phyloP scores from a whole-genome alignment of 2,113 vertebrate genomes.

The Illadopsis cleaveri region DNA sequence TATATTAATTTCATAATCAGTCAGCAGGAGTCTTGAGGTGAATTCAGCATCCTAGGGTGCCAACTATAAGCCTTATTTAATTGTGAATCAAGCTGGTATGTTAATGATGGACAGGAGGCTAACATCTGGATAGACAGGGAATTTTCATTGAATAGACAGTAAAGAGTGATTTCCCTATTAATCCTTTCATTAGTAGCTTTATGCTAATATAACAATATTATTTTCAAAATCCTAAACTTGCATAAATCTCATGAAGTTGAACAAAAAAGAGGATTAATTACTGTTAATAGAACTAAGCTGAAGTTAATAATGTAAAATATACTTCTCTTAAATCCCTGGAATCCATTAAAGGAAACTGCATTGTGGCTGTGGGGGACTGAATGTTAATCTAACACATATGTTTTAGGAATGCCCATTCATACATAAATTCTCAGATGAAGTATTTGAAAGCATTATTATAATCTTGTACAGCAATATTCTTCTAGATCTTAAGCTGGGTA shows the following conservation, averaged over 20 bases:
- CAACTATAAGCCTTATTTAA: background rate
- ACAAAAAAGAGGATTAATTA: background rate
- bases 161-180: background rate
- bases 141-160: background rate
- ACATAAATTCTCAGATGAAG: slow-evolving; percentile 8
- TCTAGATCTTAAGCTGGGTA: background rate
- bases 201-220: background rate
- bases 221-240: background rate
- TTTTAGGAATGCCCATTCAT: background rate
- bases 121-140: background rate
- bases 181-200: background rate
- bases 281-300: background rate
- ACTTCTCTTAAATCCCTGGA: background rate
- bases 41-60: background rate
- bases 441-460: background rate
- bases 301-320: background rate
- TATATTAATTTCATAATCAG: background rate
- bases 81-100: background rate
- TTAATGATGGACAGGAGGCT: background rate
- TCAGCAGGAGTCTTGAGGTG: background rate
- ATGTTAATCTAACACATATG: slow-evolving; percentile 21
- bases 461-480: background rate
- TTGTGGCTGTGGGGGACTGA: background rate
- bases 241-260: background rate
- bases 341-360: background rate